Base-by-base conservation (phyloP, 2,113 vertebrate species). In the Camarhynchus parvulus region DNA sequence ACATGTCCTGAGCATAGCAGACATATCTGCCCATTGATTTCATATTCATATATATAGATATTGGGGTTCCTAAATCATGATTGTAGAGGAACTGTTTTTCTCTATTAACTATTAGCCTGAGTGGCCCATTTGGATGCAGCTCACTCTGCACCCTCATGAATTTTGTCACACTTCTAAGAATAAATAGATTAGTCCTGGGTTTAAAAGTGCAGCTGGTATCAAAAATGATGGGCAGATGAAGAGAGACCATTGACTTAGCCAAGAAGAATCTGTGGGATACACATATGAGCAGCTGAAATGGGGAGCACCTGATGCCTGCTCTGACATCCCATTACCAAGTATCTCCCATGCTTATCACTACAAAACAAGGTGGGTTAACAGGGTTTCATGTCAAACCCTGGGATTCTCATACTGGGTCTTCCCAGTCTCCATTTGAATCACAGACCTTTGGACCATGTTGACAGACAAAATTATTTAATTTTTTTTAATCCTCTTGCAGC, bases 111-210 rank as follows among this genome's bases (percentile, higher is more conserved):
- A 13, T 72, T 94, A 84, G 42, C 41, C 47, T 66, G 28, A 47
- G 46, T 10, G 25, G 53, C 19, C 81, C 33, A 70, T 92, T 85
- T 90, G 46, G 75, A 76, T 74, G 42, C n/a, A 90, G 56, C 59
- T 76, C 49, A 62, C 53, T 88, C 30, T 81, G 76, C 73, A 64
- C 13, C 58, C 41, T 58, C 75, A 76, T 53, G 53, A 68, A 85
- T 90, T 92, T 93, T 88, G 9, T 80, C 58, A 35, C 12, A 16
- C n/a, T 90, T 56, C 50, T 66, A 94, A 82, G 61, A 96, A 53
- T 82, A 79, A 77, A 89, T 56, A 76, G 93, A 87, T 90, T 79
- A 82, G 56, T 55, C 58, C 78, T 74, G 9, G 35, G 21, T 67
- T 56, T 73, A 87, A 90, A 89, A 90, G 52, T 79, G 28, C 55